Base-by-base conservation (phyloP, 2,888 invertebrate genomes). In the Andrena trimmerana region DNA sequence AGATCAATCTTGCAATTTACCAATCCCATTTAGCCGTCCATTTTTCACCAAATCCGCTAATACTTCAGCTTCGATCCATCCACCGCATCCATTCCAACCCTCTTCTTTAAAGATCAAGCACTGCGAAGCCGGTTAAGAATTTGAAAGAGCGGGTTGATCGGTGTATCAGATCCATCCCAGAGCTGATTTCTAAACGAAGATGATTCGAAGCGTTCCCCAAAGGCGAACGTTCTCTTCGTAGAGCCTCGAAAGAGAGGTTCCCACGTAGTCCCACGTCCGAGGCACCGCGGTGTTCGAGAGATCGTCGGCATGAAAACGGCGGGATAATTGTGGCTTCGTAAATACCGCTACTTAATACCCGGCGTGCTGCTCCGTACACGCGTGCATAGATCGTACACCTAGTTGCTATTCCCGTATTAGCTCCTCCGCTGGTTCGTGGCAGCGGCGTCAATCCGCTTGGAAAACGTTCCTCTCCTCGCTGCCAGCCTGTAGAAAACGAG, bases 321-420 rank as follows among this genome's bases (percentile, higher is more conserved):
- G 57, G 89, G 88, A 90, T 90, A 91, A 91, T 91, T 91, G 91
- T 86, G 83, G 90, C 85, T 85, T 82, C 81, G 90, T 90, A 91
- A 90, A 90, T 89, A 89, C 89, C 87, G 88, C 90, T 89, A 88
- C 86, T 91, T 90, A 91, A 91, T 91, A 90, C 88, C 86, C 89
- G 81, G 81, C 80, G 72, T 75, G 78, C 62, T 76, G 73, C 82
- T 78, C 57, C 66, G 77, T 80, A 80, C 76, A 79, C 85, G 79
- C 62, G 79, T 76, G 60, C 79, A 67, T 63, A 77, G 63, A 67
- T 48, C 69, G 54, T 76, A 60, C 62, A 54, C 73, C 74, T 80
- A 70, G 86, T 86, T 62, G 80, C 48, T 52, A 42, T 63, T 70
- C 67, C 27, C 81, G 79, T 85, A 82, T 87, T 82, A 82, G 87